Percentiles rank a stretch among this genome's conserved stretches.
phyloP scores from a whole-genome alignment of 1,140 invertebrate genomes.

The Drosophila santomea region DNA sequence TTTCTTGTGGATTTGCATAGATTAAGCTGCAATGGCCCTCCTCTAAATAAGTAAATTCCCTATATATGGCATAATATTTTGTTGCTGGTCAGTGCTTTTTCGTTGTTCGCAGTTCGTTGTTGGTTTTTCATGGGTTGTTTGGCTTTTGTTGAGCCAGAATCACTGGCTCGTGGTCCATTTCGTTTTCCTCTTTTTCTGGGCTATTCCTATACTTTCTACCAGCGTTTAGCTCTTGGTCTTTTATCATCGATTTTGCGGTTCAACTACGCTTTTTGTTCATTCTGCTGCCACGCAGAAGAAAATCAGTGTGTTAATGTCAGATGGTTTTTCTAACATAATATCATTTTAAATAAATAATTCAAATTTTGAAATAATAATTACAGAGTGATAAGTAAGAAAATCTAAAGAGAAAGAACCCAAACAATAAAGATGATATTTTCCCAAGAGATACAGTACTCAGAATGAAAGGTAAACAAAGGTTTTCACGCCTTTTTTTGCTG shows the following conservation, averaged over 20 bases:
- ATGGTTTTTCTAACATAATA: too few relatives aligned
- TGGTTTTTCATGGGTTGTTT: constrained; percentile 54
- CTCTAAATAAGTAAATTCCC: constrained; percentile 19
- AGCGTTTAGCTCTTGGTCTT: constrained; percentile 34
- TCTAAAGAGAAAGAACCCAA: too few relatives aligned
- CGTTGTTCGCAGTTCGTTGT: constrained; percentile 24
- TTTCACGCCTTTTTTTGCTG: neutral
- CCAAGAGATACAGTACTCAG: too few relatives aligned
- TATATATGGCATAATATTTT: constrained; percentile 31
- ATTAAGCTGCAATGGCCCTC: constrained; percentile 66
- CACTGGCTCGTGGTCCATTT: constrained; percentile 46
- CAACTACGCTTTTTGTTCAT: constrained; percentile 25
- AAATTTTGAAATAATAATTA: too few relatives aligned
- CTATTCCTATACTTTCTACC: constrained; percentile 13
- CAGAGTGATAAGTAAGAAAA: too few relatives aligned
- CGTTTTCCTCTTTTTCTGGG: constrained; percentile 13
- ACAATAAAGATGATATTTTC: too few relatives aligned
- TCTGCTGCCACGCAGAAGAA: neutral
- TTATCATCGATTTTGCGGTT: constrained; percentile 56
- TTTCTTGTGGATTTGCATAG: constrained; percentile 77
- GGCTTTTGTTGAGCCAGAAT: constrained; percentile 62
- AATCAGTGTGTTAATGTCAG: neutral
- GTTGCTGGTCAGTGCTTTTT: constrained; percentile 33
- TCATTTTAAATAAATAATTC: too few relatives aligned
- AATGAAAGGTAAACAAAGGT: too few relatives aligned